Percentiles rank a stretch among this genome's conserved stretches.
Conservation (phyloP, 2,113 vertebrate species). For the Cricetomys ansorgei region DNA sequence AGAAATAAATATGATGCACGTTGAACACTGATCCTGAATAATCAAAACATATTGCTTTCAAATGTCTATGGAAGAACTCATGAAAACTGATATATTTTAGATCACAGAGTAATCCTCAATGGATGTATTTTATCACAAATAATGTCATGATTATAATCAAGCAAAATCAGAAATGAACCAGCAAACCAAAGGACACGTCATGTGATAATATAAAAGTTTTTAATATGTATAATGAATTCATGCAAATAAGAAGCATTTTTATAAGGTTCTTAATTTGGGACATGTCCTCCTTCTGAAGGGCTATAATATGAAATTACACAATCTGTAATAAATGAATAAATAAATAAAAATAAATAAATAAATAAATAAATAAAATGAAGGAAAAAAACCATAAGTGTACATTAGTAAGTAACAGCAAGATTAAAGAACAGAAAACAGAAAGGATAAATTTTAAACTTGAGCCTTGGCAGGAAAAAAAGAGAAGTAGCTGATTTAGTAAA, state of each 20-base stretch:
- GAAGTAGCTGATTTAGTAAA: slow-evolving; percentile 7
- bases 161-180: slow-evolving; percentile 45
- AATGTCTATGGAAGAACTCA: not conserved
- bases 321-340: slow-evolving; percentile 28
- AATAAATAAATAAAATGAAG: not conserved
- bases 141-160: not conserved
- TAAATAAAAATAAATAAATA: too few species aligned
- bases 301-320: not conserved
- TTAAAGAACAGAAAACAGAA: slow-evolving; percentile 29
- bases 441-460: not conserved
- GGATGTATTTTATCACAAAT: not conserved
- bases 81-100: slow-evolving; percentile 23
- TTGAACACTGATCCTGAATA: slow-evolving; percentile 21
- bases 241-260: not conserved
- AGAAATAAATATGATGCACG: not conserved
- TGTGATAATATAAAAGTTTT: not conserved
- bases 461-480: slow-evolving; percentile 19
- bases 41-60: not conserved
- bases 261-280: not conserved
- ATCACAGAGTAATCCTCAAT: not conserved
- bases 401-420: slow-evolving; percentile 16
- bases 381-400: not conserved
- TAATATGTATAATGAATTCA: too few species aligned
- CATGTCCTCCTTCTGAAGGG: not conserved
- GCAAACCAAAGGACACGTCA: not conserved